Percentiles rank a stretch among this genome's conserved stretches.
Evolutionary conservation across 2,888 invertebrate genomes (phyloP).

Genomic region (Yponomeuta evonymella): DNA sequence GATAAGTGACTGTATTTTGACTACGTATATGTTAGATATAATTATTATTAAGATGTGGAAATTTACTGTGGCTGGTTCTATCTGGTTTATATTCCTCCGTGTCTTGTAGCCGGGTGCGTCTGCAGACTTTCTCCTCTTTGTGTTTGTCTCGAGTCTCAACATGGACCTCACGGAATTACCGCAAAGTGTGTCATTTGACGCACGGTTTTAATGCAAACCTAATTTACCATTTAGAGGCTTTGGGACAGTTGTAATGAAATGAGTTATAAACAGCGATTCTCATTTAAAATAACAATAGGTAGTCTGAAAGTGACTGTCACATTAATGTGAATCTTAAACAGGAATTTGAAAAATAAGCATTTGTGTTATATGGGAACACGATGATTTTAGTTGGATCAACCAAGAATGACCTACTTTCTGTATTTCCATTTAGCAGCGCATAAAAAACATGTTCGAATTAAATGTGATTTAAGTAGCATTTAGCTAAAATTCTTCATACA

Average conservation of each 20-base stretch:
- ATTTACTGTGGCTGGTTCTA: background rate
- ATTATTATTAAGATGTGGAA: no score
- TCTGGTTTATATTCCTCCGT: background rate
- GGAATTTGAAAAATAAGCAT: background rate
- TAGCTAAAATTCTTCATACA: no score
- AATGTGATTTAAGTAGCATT: no score
- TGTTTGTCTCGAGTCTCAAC: slow-evolving; percentile 2
- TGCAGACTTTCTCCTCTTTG: slow-evolving; percentile 22
- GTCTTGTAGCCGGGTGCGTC: slow-evolving; percentile 14
- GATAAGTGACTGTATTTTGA: no score
- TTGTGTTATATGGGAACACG: no score
- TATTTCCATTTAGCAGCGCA: no score
- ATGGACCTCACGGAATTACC: background rate
- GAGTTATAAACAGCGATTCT: background rate
- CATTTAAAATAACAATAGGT: background rate
- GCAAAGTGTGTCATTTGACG: slow-evolving; percentile 10
- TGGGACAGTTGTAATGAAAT: background rate
- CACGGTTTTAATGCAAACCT: background rate
- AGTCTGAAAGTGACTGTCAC: background rate
- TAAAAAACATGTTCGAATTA: no score
- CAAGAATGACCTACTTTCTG: no score
- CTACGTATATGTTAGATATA: no score
- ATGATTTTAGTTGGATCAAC: no score
- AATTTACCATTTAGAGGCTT: background rate
- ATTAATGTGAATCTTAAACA: background rate